Evolutionary conservation across 2,888 invertebrate species (phyloP).

Genomic region (Catocala sponsa): DNA sequence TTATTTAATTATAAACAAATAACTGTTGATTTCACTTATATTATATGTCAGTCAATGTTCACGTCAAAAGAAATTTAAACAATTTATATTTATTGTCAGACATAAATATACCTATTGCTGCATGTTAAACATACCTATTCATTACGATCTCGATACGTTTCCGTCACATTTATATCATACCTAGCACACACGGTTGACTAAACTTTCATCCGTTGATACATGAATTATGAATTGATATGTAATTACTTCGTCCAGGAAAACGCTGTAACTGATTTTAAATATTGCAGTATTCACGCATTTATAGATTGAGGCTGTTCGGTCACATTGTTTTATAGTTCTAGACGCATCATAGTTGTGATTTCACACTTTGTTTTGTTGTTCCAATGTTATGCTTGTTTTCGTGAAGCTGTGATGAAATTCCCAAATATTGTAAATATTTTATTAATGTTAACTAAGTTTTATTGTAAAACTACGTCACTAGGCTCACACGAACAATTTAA

Average conservation of each 20-base stretch:
- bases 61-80: too few species aligned
- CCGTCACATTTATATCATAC: too few species aligned
- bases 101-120: too few species aligned
- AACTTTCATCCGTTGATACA: background rate
- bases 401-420: constrained; percentile 87
- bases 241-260: constrained; percentile 28
- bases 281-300: constrained; percentile 85
- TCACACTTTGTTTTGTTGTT: constrained; percentile 80
- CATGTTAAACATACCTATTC: too few species aligned
- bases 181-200: background rate
- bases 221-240: background rate
- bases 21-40: too few species aligned
- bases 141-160: too few species aligned
- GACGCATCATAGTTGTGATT: constrained; percentile 66
- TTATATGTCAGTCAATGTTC: too few species aligned
- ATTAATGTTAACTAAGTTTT: constrained; percentile 82
- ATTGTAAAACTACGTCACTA: constrained; percentile 79
- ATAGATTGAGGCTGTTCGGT: constrained; percentile 75
- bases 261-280: constrained; percentile 38
- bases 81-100: too few species aligned
- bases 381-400: constrained; percentile 85
- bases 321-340: constrained; percentile 80
- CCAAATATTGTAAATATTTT: constrained; percentile 87
- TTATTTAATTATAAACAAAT: too few species aligned
- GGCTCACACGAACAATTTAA: constrained; percentile 82